Percentiles rank a stretch among this genome's conserved stretches.
Conservation (phyloP, 2,113 vertebrate species). For the Amblyopsis rosae region DNA sequence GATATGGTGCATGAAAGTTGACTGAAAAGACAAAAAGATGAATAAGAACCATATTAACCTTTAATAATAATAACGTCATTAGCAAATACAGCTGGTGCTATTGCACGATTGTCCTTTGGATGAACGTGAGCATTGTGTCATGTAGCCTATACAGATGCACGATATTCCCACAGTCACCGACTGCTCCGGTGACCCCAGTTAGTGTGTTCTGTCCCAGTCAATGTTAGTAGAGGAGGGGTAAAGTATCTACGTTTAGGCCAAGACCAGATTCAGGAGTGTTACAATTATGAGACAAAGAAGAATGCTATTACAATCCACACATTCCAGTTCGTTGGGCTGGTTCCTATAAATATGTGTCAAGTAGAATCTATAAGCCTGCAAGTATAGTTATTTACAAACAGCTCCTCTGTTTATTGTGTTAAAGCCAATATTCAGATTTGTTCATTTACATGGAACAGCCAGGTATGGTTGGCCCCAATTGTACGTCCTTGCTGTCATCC, state of each 20-base stretch:
- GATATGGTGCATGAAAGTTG: no score
- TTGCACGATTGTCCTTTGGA: no score
- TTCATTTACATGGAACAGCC: background rate
- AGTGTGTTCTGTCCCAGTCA: slow-evolving; percentile 17
- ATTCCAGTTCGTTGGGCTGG: background rate
- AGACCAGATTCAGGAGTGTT: slow-evolving; percentile 11
- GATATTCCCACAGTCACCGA: background rate
- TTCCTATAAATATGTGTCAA: background rate
- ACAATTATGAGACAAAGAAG: slow-evolving; percentile 23
- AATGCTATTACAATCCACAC: slow-evolving; percentile 3
- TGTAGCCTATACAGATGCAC: background rate
- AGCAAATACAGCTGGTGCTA: no score
- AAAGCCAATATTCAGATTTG: no score
- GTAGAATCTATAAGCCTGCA: background rate
- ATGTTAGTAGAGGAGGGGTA: background rate
- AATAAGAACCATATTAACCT: no score
- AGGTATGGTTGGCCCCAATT: background rate
- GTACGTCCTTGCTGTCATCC: background rate
- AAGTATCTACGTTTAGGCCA: slow-evolving; percentile 7
- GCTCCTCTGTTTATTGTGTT: no score
- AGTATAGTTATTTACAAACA: background rate
- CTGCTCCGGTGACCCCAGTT: slow-evolving; percentile 24
- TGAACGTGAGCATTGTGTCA: slow-evolving; percentile 7
- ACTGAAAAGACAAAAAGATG: no score
- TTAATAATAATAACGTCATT: no score